Base-by-base conservation (phyloP, 2,113 vertebrate species). In the Cricetomys ansorgei region DNA sequence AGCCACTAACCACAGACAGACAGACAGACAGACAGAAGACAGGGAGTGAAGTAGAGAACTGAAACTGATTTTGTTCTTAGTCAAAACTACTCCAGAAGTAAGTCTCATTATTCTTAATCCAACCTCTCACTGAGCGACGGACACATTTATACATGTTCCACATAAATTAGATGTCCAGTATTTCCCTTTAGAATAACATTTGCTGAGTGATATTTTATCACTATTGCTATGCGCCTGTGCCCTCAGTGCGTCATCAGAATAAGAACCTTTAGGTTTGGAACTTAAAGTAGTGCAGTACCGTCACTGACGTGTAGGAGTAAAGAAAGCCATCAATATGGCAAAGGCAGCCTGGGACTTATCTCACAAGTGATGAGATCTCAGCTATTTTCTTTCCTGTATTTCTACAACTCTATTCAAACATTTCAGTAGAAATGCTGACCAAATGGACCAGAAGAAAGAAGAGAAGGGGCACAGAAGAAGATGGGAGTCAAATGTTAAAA, bases 401-500 rank as follows among this genome's bases (percentile, higher is more conserved):
- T 76, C 87, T 81, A 43, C 57, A 87, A 80, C 79, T 86, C 89
- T 96, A 92, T 93, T 97, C 95, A 96, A 79, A 90, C 45, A 37
- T 92, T 97, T 94, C 97, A 94, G 86, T 86, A 93, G 89, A 64
- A 94, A 97, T 31, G n/a, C 40, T 69, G 62, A 43, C 40, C 34
- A 89, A 88, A 72, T 83, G 81, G 59, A 94, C 84, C 79, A 55
- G 81, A 85, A 94, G 40, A 37, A 92, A 50, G 76, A 94, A 91
- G 83, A 96, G 96, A 96, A 94, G 95, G 86, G 53, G 57, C 6
- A 75, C 73, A 57, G 69, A 13, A 83, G 90, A 88, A 93, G 97
- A 91, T 67, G 69, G 62, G 94, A 96, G 93, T 92, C 93, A 93
- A 92, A 94, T 92, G 94, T 92, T 93, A 95, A 85, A 96, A 97